These are phyloP conservation scores for Acromyrmex heyeri DNA, from an alignment of 1,140 invertebrate species.

Conservation along the genomic window DNA sequence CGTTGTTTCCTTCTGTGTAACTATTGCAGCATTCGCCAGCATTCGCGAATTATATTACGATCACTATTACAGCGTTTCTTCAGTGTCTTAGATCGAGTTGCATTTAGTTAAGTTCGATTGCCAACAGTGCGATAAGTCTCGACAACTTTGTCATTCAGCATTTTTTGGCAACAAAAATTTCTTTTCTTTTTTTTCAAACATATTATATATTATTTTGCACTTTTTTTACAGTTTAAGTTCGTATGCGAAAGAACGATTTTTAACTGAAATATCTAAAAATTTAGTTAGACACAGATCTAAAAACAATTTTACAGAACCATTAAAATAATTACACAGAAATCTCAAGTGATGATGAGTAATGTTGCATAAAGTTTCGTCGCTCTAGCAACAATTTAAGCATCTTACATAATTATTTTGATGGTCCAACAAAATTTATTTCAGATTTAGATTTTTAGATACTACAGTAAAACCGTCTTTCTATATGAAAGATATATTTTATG, in stretches of 20 bases:
- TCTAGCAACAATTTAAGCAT: no score
- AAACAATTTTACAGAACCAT: no score
- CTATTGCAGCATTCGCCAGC: constrained; percentile 33
- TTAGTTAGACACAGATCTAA: no score
- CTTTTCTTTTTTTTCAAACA: background rate
- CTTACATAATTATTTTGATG: no score
- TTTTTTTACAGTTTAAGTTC: background rate
- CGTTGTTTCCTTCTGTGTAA: constrained; percentile 45
- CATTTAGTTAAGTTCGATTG: constrained; percentile 19
- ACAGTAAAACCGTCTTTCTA: background rate
- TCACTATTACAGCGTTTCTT: background rate
- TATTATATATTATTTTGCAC: background rate
- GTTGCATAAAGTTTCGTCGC: no score
- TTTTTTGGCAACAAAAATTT: background rate
- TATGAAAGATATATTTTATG: background rate
- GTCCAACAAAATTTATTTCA: no score
- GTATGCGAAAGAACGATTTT: no score
- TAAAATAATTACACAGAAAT: no score
- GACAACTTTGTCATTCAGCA: background rate
- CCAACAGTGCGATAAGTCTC: constrained; percentile 22
- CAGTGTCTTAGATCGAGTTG: constrained; percentile 29
- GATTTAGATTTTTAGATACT: no score
- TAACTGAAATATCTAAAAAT: no score
- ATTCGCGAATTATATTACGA: background rate
- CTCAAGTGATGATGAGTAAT: no score